These are phyloP conservation scores for Penaeus chinensis DNA, from an alignment of 1,140 invertebrate species.

Conservation along the genomic window DNA sequence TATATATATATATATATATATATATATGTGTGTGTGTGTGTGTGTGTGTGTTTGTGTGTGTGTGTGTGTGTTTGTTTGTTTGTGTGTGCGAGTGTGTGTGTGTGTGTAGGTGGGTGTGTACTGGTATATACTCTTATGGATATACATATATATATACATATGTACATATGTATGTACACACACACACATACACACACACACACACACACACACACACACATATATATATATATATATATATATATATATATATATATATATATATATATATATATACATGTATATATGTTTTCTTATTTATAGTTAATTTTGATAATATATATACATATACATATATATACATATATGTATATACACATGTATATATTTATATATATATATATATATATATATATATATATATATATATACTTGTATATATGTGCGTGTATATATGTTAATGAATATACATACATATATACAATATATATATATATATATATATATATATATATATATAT, in stretches of 20 bases:
- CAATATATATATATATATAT: no score
- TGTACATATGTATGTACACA: constrained; percentile 34
- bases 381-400: no score
- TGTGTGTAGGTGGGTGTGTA: background rate
- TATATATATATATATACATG: constrained; percentile 40
- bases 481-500: no score
- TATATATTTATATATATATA: no score
- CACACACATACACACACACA: constrained; percentile 29
- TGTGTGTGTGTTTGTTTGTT: background rate
- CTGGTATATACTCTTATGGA: background rate
- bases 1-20: constrained; percentile 27
- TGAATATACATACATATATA: no score
- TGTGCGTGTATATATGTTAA: no score
- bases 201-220: constrained; percentile 16
- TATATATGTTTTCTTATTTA: constrained; percentile 1
- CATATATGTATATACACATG: no score
- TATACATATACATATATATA: background rate
- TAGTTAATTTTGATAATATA: background rate
- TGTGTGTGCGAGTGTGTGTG: background rate
- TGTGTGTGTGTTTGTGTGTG: background rate
- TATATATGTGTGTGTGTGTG: constrained; percentile 3
- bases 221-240: constrained; percentile 27
- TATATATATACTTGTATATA: no score
- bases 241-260: constrained; percentile 40
- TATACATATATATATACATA: constrained; percentile 17